These are phyloP conservation scores for Heterocephalus glaber DNA, from an alignment of 2,113 vertebrate genomes.

Conservation along the genomic window DNA sequence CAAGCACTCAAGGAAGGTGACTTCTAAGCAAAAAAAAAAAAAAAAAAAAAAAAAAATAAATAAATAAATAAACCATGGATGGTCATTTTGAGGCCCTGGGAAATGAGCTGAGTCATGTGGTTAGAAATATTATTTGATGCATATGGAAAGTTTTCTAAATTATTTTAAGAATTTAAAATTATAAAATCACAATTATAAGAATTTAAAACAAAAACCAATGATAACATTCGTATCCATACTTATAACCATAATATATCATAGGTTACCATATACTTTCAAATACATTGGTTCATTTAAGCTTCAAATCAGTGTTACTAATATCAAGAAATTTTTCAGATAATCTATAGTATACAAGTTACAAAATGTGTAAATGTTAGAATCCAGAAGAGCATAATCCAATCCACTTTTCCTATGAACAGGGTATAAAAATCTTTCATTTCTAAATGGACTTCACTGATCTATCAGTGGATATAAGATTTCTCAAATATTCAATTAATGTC, in stretches of 20 bases:
- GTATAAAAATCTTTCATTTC: slow-evolving; percentile 18
- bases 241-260: not conserved
- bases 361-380: not conserved
- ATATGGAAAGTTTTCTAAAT: not conserved
- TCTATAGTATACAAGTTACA: not conserved
- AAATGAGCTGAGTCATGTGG: not conserved
- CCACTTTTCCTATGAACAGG: not conserved
- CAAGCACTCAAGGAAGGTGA: not conserved
- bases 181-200: not conserved
- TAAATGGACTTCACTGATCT: not conserved
- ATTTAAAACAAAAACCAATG: not conserved
- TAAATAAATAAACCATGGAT: not conserved
- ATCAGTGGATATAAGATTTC: not conserved
- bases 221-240: not conserved
- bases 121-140: not conserved
- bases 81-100: not conserved
- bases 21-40: not conserved
- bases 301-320: not conserved
- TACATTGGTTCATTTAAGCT: not conserved
- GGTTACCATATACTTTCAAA: not conserved
- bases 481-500: not conserved
- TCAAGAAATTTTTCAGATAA: not conserved
- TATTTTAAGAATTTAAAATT: slow-evolving; percentile 22
- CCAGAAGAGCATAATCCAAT: not conserved
- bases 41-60: not conserved